A percentile compares a stretch with the other conserved stretches of the same genome.
Evolutionary conservation across 2,113 vertebrate species (phyloP).

Genomic region (Genyomyrus donnyi): DNA sequence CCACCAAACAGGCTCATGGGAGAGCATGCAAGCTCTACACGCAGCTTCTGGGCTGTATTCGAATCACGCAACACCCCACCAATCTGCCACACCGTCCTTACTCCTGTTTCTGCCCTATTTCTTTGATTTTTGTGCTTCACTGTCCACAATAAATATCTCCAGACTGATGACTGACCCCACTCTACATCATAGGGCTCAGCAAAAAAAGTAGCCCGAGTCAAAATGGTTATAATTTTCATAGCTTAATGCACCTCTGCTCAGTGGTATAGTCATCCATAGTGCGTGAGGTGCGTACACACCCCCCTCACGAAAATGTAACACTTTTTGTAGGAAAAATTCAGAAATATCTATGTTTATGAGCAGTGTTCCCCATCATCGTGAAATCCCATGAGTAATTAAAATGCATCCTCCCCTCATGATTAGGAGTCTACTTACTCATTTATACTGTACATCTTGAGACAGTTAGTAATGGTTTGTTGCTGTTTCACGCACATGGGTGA

Average conservation of each 20-base stretch:
- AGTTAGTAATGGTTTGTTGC: no score
- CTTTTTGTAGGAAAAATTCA: no score
- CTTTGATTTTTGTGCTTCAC: background rate
- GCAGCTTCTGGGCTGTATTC: background rate
- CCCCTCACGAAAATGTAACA: no score
- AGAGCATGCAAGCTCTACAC: background rate
- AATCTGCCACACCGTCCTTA: background rate
- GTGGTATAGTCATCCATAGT: no score
- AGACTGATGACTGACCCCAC: background rate
- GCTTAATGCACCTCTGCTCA: background rate
- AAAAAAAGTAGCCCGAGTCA: background rate
- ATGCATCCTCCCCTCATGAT: no score
- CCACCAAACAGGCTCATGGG: background rate
- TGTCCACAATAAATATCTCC: background rate
- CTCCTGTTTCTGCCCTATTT: background rate
- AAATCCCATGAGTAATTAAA: no score
- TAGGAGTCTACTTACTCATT: no score
- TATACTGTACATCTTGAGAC: no score
- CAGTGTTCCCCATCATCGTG: no score
- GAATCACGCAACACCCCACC: background rate
- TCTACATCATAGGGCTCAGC: background rate
- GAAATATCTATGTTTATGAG: no score
- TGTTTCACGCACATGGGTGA: no score
- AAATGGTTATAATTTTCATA: background rate
- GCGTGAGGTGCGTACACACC: no score